A percentile compares a stretch with the other conserved stretches of the same genome.
Conservation (phyloP, 2,113 vertebrate genomes). For the Vulpes ferrilata region DNA sequence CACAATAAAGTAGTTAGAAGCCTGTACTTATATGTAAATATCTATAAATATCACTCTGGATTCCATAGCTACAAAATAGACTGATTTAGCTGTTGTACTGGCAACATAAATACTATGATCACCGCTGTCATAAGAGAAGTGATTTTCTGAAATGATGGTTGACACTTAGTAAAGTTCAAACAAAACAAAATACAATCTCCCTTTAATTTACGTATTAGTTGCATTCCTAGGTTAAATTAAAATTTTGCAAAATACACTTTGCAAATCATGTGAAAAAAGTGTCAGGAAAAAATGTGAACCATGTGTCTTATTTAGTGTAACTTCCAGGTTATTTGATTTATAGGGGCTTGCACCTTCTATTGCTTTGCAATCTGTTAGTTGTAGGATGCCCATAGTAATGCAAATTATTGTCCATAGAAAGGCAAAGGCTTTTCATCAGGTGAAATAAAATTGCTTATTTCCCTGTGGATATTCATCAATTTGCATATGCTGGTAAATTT, state of each 20-base stretch:
- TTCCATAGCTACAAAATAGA: background rate
- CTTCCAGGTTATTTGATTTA: background rate
- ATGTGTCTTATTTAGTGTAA: background rate
- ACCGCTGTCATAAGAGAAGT: background rate
- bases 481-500: background rate
- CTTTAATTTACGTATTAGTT: background rate
- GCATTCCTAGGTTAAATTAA: conserved; percentile 7
- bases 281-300: background rate
- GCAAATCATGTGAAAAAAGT: background rate
- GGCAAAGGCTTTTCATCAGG: background rate
- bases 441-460: background rate
- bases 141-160: background rate
- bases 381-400: background rate
- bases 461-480: background rate
- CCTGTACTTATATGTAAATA: background rate
- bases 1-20: background rate
- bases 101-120: background rate
- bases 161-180: background rate
- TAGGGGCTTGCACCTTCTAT: background rate
- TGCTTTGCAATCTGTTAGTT: background rate
- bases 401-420: background rate
- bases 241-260: background rate
- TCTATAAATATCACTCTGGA: background rate
- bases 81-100: background rate
- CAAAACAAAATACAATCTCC: background rate